Evolutionary conservation across 2,888 invertebrate genomes (phyloP).

Genomic region (Epistrophe eligans): DNA sequence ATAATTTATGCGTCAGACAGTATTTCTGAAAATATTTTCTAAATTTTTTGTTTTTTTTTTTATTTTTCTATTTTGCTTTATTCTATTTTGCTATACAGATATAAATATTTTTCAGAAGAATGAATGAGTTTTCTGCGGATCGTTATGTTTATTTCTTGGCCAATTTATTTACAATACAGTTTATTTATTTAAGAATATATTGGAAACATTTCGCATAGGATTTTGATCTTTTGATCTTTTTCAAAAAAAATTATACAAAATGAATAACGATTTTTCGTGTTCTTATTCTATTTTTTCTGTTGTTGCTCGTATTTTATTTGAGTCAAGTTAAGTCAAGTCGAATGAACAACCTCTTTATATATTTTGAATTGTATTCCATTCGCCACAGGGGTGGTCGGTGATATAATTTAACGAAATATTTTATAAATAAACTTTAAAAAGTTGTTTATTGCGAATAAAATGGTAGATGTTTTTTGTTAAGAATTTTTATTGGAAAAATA

Average conservation of each 20-base stretch:
- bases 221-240: constrained; percentile 73
- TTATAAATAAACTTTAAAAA: constrained; percentile 65
- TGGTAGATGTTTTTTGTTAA: constrained; percentile 58
- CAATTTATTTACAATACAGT: constrained; percentile 78
- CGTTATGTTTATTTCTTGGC: constrained; percentile 62
- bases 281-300: not conserved
- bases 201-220: constrained; percentile 71
- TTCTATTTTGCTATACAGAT: constrained; percentile 22
- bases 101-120: constrained; percentile 69
- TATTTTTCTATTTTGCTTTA: constrained; percentile 8
- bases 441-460: constrained; percentile 77
- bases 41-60: not conserved
- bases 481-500: constrained; percentile 39
- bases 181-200: constrained; percentile 80
- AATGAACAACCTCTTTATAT: constrained; percentile 57
- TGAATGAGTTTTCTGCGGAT: constrained; percentile 48
- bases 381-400: constrained; percentile 52
- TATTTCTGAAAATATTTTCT: constrained; percentile 30
- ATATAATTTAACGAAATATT: constrained; percentile 66
- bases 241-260: constrained; percentile 29
- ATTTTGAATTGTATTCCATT: constrained; percentile 63
- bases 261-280: constrained; percentile 19
- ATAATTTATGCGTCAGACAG: constrained; percentile 31
- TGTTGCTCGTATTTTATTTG: not conserved
- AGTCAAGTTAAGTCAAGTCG: constrained; percentile 13